A percentile compares a stretch with the other conserved stretches of the same genome.
Conservation (phyloP, 1,140 invertebrate species). For the Epicauta chinensis region DNA sequence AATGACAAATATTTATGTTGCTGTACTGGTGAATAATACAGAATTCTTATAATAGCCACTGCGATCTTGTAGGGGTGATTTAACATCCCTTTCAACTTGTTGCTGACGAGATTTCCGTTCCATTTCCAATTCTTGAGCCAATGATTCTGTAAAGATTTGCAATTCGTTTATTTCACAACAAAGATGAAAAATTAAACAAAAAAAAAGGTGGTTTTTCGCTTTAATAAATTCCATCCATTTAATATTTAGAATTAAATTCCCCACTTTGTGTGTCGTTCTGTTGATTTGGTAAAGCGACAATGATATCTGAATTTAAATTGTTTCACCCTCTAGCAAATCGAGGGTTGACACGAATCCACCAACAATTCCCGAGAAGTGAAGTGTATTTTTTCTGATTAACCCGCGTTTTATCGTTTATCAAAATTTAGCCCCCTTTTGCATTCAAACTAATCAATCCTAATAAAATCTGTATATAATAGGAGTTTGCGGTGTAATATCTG, state of each 20-base stretch:
- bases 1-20: constrained; percentile 76
- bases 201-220: too few species aligned
- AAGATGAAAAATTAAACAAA: too few species aligned
- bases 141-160: constrained; percentile 61
- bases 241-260: constrained; percentile 3
- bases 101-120: constrained; percentile 77
- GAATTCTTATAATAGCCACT: constrained; percentile 79
- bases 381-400: too few species aligned
- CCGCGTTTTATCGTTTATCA: too few species aligned
- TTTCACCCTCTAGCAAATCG: constrained; percentile 12
- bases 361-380: not conserved
- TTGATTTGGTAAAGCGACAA: constrained; percentile 35
- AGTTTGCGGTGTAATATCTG: constrained; percentile 2
- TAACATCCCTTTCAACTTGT: constrained; percentile 71
- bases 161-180: too few species aligned
- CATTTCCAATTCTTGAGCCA: constrained; percentile 78
- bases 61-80: constrained; percentile 74
- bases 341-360: not conserved
- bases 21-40: constrained; percentile 70
- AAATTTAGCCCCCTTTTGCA: too few species aligned
- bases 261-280: constrained; percentile 29
- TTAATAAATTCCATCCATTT: too few species aligned
- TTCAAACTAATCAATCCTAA: constrained; percentile 41
- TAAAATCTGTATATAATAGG: constrained; percentile 29
- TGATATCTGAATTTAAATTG: constrained; percentile 36